These are phyloP conservation scores for Erpornis zantholeuca DNA, from an alignment of 2,113 vertebrate genomes.

Conservation along the genomic window DNA sequence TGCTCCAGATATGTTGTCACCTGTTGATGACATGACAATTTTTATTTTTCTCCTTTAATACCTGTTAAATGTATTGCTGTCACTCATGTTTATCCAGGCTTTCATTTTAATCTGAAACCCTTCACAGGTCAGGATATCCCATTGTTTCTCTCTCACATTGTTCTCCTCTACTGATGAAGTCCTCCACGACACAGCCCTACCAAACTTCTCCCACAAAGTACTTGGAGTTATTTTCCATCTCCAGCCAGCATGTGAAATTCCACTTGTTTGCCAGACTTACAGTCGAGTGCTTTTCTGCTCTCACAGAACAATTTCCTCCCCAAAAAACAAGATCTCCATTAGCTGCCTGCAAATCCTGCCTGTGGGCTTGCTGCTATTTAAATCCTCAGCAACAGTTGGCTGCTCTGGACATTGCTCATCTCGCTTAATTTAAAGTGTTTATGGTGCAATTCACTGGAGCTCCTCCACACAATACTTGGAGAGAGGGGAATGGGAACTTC, in stretches of 20 bases:
- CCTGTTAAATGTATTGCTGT: neutral
- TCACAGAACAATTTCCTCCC: neutral
- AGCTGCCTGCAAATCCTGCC: slow-evolving; percentile 3
- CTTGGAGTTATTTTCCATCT: neutral
- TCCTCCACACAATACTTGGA: neutral
- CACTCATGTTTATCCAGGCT: neutral
- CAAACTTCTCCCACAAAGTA: neutral
- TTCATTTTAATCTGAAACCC: neutral
- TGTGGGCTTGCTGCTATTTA: neutral
- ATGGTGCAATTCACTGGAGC: neutral
- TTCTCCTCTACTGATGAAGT: neutral
- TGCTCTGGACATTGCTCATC: slow-evolving; percentile 13
- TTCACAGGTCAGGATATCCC: neutral
- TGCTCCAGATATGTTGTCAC: neutral
- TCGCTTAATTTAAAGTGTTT: slow-evolving; percentile 8
- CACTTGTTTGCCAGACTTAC: neutral
- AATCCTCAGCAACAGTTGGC: neutral
- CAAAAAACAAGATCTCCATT: neutral
- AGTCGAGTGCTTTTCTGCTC: neutral
- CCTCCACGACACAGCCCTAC: neutral
- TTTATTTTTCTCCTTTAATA: neutral
- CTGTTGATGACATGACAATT: neutral
- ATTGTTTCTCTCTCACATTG: neutral
- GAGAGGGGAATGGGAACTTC: neutral
- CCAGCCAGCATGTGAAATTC: neutral